phyloP scores from a whole-genome alignment of 2,113 vertebrate species.

The Myotis lucifugus region DNA sequence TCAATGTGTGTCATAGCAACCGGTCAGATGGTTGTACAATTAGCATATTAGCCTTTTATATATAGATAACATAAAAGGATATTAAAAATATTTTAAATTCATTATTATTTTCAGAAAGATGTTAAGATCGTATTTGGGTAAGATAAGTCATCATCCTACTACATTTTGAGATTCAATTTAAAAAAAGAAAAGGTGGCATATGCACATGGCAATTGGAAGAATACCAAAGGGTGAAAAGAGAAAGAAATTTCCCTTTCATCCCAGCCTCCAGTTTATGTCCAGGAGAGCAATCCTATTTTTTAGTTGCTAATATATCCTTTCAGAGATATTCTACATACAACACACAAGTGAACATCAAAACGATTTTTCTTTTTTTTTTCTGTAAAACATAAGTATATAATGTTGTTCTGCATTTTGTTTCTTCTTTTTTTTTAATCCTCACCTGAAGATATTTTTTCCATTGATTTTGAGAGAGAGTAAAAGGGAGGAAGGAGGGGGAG shows the following conservation, averaged over 20 bases:
- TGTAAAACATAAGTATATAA: conserved; percentile 19
- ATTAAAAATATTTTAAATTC: conserved; percentile 3
- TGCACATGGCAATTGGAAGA: not conserved
- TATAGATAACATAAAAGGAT: not conserved
- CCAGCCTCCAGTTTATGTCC: not conserved
- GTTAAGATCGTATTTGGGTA: not conserved
- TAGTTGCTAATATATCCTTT: not conserved
- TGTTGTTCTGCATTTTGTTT: not conserved
- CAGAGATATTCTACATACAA: not conserved
- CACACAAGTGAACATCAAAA: not conserved
- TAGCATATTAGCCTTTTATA: too few species aligned
- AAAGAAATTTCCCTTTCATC: not conserved
- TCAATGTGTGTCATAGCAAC: too few species aligned
- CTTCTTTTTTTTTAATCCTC: not conserved
- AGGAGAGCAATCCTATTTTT: not conserved
- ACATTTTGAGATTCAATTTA: not conserved
- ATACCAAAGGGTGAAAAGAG: not conserved
- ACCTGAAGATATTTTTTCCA: too few species aligned
- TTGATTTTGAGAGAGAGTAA: too few species aligned
- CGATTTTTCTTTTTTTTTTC: conserved; percentile 3
- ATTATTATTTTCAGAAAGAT: not conserved
- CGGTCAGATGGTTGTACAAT: too few species aligned
- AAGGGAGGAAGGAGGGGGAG: too few species aligned
- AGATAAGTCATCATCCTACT: not conserved
- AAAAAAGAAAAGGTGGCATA: not conserved